These are phyloP conservation scores for Actinia tenebrosa DNA, from an alignment of 64 coral and sea anemone genomes.

Conservation along the genomic window DNA sequence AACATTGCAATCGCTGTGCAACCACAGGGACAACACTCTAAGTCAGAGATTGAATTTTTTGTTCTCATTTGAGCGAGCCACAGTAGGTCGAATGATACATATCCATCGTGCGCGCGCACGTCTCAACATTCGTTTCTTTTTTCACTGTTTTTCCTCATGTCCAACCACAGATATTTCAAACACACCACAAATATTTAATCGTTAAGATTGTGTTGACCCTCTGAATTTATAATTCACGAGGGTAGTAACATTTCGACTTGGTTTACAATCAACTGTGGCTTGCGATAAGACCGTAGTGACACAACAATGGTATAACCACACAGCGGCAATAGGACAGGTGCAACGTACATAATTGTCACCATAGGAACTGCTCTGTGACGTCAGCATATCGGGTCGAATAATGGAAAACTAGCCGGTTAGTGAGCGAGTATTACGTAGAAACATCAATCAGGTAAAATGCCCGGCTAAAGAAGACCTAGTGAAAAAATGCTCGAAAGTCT, in stretches of 20 bases:
- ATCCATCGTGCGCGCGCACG: not conserved
- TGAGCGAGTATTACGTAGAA: not conserved
- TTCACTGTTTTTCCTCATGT: not conserved
- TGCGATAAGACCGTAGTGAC: not conserved
- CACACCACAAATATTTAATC: not conserved
- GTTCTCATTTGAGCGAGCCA: not conserved
- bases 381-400: not conserved
- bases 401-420: constrained; percentile 20
- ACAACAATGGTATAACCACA: not conserved
- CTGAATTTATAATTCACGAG: not conserved
- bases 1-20: not conserved
- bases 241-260: not conserved
- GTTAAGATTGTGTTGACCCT: not conserved
- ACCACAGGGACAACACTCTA: not conserved
- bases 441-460: constrained; percentile 2
- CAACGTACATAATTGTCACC: constrained; percentile 38
- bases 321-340: constrained; percentile 26
- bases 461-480: not conserved
- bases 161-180: not conserved
- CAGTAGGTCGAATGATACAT: not conserved
- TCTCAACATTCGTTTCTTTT: not conserved
- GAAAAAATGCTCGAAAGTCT: not conserved
- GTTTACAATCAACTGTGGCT: constrained; percentile 1
- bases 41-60: not conserved
- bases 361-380: constrained; percentile 28